Conservation (phyloP, 2,888 invertebrate genomes). For the Vesta saturnalis region DNA sequence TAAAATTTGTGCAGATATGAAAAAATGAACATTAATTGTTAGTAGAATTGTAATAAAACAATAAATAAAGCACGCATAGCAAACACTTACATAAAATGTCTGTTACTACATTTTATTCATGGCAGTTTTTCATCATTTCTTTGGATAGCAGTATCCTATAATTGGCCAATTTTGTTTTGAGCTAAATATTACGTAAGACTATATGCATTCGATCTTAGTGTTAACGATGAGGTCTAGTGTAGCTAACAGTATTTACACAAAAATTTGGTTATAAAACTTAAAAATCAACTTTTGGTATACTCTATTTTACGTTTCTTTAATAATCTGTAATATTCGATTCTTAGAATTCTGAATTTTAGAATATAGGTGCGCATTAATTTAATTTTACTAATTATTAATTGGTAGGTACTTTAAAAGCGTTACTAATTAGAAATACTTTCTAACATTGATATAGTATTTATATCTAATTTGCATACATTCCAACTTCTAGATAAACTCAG, state of each 20-base stretch:
- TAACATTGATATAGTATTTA: conserved; percentile 34
- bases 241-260: neutral
- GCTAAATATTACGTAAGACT: no score
- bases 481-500: neutral
- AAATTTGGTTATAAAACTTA: neutral
- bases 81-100: no score
- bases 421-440: conserved; percentile 22
- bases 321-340: conserved; percentile 40
- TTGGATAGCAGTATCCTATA: no score
- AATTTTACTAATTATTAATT: conserved; percentile 22
- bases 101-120: no score
- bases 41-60: no score
- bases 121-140: no score
- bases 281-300: neutral
- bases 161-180: no score
- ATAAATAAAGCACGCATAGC: no score
- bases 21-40: no score
- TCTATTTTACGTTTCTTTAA: neutral
- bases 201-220: no score
- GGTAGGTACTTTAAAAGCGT: conserved; percentile 26
- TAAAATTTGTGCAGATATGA: no score
- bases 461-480: neutral
- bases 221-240: no score
- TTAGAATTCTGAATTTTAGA: conserved; percentile 50
- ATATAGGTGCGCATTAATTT: conserved; percentile 46